Conservation (phyloP, 2,797 vertebrate genomes). For the Sparidentex hasta region DNA sequence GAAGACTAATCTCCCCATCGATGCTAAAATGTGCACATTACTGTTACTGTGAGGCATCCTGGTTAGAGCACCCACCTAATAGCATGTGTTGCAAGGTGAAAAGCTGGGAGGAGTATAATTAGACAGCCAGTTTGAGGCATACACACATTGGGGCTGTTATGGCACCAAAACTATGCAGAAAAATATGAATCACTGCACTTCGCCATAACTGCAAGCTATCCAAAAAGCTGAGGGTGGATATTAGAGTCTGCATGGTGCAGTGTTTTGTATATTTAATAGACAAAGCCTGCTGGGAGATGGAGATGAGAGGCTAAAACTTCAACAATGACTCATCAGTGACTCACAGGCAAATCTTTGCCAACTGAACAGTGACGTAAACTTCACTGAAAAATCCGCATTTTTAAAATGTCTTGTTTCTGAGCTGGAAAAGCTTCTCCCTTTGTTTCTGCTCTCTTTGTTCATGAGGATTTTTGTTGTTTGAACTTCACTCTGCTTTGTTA, state of each 20-base stretch:
- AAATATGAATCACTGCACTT: slow-evolving; percentile 22
- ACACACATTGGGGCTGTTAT: not conserved
- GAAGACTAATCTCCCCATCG: not conserved
- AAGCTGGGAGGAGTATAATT: slow-evolving; percentile 24
- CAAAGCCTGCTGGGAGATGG: slow-evolving; percentile 24
- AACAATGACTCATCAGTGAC: slow-evolving; percentile 45
- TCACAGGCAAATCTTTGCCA: slow-evolving; percentile 24
- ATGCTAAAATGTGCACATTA: slow-evolving; percentile 20
- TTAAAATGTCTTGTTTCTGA: not conserved
- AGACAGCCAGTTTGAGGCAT: not conserved
- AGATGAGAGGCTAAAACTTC: slow-evolving; percentile 15
- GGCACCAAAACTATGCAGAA: slow-evolving; percentile 21
- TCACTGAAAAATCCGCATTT: slow-evolving; percentile 6
- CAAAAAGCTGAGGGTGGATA: slow-evolving; percentile 15
- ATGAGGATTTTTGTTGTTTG: not conserved
- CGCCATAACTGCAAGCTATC: not conserved
- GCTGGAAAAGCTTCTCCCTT: not conserved
- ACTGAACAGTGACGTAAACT: not conserved
- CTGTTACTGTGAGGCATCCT: slow-evolving; percentile 13
- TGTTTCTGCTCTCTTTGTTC: not conserved
- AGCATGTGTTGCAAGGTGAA: slow-evolving; percentile 7
- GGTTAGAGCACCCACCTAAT: slow-evolving; percentile 24
- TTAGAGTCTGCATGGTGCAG: slow-evolving; percentile 21
- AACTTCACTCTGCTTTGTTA: not conserved
- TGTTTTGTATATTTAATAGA: slow-evolving; percentile 30